phyloP scores from a whole-genome alignment of 1,140 invertebrate genomes.

The Phocides pigmalion region DNA sequence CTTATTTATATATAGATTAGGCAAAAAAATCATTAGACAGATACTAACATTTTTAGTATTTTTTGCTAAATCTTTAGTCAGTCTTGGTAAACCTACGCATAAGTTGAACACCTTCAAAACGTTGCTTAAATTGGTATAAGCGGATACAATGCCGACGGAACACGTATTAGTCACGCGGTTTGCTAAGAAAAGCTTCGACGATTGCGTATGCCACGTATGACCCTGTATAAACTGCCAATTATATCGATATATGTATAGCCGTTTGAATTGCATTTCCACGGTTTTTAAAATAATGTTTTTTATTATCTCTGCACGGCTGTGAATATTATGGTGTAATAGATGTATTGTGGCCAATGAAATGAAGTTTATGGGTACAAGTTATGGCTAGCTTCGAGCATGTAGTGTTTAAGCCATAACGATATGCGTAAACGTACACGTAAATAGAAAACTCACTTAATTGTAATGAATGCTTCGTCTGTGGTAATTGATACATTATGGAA shows the following conservation, averaged over 20 bases:
- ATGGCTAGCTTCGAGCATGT: too few relatives aligned
- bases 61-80: too few relatives aligned
- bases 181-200: constrained; percentile 2
- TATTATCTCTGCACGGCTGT: constrained; percentile 9
- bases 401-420: too few relatives aligned
- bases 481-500: too few relatives aligned
- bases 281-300: constrained; percentile 14
- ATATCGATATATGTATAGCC: neutral
- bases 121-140: neutral
- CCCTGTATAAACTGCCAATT: constrained; percentile 26
- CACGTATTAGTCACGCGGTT: constrained; percentile 13
- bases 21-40: too few relatives aligned
- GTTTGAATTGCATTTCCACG: constrained; percentile 6
- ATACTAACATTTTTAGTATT: too few relatives aligned
- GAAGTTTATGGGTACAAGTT: neutral
- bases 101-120: neutral
- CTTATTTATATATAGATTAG: too few relatives aligned
- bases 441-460: too few relatives aligned
- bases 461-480: too few relatives aligned
- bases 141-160: constrained; percentile 8
- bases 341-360: neutral
- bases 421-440: too few relatives aligned
- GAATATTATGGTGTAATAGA: constrained; percentile 8
- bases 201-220: constrained; percentile 5
- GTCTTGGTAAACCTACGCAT: neutral